Conservation (phyloP, 2,888 invertebrate genomes). For the Acrobasis suavella region DNA sequence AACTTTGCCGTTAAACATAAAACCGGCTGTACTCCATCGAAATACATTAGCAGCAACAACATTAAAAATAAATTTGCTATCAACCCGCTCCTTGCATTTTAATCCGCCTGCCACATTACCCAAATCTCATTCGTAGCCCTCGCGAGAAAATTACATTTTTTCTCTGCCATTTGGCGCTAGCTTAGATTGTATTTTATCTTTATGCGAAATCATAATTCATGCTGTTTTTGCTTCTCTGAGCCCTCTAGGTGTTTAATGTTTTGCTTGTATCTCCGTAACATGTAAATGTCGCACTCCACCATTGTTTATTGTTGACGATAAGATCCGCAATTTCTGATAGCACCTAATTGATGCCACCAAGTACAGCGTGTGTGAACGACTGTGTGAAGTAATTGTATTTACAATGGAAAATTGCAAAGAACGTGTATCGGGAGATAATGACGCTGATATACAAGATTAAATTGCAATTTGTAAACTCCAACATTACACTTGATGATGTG, state of each 20-base stretch:
- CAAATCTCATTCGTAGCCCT: conserved; percentile 60
- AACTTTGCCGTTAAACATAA: background rate
- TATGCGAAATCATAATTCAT: conserved; percentile 80
- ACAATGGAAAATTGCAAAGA: conserved; percentile 23
- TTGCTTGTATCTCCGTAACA: conserved; percentile 61
- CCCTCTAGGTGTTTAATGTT: conserved; percentile 70
- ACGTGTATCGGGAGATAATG: conserved; percentile 15
- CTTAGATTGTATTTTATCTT: conserved; percentile 80
- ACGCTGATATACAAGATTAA: conserved; percentile 18
- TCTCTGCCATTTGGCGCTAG: conserved; percentile 73
- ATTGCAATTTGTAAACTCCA: conserved; percentile 17
- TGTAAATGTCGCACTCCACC: conserved; percentile 61
- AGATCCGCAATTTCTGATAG: conserved; percentile 55
- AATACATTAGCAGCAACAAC: conserved; percentile 4
- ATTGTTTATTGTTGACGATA: conserved; percentile 65
- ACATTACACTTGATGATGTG: conserved; percentile 19
- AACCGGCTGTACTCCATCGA: background rate
- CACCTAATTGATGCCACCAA: conserved; percentile 50
- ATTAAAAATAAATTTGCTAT: conserved; percentile 12
- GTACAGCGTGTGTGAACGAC: conserved; percentile 31
- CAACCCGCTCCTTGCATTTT: conserved; percentile 24
- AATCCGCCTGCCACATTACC: conserved; percentile 37
- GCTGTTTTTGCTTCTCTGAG: conserved; percentile 67
- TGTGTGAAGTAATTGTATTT: conserved; percentile 22
- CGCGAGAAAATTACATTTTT: conserved; percentile 72